Evolutionary conservation across 2,113 vertebrate genomes (phyloP), one percentile per base, ranked within the genome.

Genomic region (Prionailurus bengalensis): DNA sequence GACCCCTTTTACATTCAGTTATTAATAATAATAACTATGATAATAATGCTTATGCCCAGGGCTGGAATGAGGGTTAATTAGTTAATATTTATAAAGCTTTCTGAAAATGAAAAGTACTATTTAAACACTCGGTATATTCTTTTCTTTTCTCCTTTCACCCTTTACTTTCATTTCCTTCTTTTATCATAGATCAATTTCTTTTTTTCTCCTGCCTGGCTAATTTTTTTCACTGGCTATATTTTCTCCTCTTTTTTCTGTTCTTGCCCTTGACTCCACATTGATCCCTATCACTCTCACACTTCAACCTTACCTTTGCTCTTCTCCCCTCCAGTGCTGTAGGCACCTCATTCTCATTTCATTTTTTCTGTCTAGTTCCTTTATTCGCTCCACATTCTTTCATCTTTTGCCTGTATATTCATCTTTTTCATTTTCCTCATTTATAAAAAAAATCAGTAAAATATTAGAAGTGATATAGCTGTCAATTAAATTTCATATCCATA

Each of bases 11-110:
- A 89, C 68, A 95, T 97, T 92, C 86, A 83, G 78, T 97, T 97
- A 97, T 97, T 97, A 98, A 93, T 97, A 98, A 97, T 97, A 97
- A 97, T 95, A 97, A 94, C 92, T 91, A 91, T 95, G 84, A 97
- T 97, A 96, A 94, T 96, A 96, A 97, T 94, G 91, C 92, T 94
- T 97, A 97, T 65, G 82, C 93, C 88, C 68, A 86, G 85, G 65
- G 90, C 96, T 96, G 73, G 53, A 83, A 97, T 82, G 48, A 91
- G 70, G 91, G 92, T 94, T 97, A 98, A 98, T 97, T 97, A 98
- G 94, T 91, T 98, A 97, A 97, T 97, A 98, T 97, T 97, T 97
- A 96, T 78, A 92, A 98, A 95, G 93, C 51, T 86, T 97, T 96
- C 92, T 96, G 79, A 97, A 97, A 96, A 94, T 97, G 92, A 95